Conservation (phyloP, 2,888 invertebrate genomes). For the Eueremaeus valkanovi region DNA sequence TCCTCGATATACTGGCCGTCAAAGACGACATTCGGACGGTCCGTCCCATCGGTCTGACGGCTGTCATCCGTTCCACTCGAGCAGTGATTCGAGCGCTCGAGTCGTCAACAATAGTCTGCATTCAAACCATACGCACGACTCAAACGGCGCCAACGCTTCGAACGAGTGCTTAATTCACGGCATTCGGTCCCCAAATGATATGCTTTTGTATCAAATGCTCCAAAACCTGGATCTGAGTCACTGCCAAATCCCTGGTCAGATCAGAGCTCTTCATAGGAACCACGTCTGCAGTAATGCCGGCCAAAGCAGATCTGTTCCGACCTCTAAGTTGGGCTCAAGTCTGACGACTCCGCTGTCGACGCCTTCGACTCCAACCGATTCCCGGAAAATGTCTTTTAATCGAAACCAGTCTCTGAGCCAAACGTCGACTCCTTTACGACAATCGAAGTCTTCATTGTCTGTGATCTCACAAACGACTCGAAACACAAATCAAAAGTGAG, state of each 20-base stretch:
- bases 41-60: too few relatives aligned
- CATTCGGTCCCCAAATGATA: not conserved
- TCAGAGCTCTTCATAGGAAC: not conserved
- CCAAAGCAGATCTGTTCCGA: constrained; percentile 8
- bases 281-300: not conserved
- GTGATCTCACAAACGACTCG: not conserved
- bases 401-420: not conserved
- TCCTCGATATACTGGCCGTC: not conserved
- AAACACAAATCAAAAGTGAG: not conserved
- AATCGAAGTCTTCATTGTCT: not conserved
- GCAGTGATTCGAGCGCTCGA: not conserved
- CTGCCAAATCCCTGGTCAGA: not conserved
- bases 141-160: not conserved
- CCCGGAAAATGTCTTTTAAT: not conserved
- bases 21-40: not conserved
- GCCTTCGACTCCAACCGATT: constrained; percentile 13
- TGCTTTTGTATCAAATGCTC: not conserved
- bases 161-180: not conserved
- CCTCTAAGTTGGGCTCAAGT: not conserved
- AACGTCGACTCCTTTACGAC: not conserved
- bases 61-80: too few relatives aligned
- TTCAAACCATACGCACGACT: not conserved
- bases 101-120: not conserved
- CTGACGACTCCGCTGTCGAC: not conserved
- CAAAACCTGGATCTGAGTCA: not conserved